Evolutionary conservation across 2,888 invertebrate species (phyloP).

Genomic region (Lepidochitona cinerea): DNA sequence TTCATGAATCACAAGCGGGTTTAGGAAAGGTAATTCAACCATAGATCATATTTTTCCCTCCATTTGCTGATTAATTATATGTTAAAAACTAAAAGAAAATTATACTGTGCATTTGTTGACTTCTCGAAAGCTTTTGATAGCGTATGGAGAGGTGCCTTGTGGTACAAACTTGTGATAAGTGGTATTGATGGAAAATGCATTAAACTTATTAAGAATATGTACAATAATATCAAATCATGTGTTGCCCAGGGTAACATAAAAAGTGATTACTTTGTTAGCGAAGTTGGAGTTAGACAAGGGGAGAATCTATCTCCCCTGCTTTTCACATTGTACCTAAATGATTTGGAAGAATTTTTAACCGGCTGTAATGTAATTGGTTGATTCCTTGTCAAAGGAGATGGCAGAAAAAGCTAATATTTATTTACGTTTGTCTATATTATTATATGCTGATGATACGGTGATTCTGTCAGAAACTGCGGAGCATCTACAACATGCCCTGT

Average conservation of each 20-base stretch:
- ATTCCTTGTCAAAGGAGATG: background rate
- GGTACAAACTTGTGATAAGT: background rate
- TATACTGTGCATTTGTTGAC: background rate
- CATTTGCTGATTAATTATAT: too few relatives aligned
- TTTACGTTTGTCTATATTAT: background rate
- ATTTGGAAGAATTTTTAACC: background rate
- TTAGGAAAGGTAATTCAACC: background rate
- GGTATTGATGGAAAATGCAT: background rate
- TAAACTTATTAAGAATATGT: background rate
- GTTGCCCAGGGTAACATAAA: background rate
- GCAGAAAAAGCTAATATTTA: background rate
- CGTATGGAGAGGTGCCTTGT: background rate
- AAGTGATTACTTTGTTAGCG: background rate
- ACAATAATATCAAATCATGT: background rate
- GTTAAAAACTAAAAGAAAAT: too few relatives aligned
- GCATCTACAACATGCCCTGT: constrained; percentile 11
- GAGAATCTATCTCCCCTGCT: background rate
- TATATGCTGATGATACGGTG: constrained; percentile 11
- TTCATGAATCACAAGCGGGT: background rate
- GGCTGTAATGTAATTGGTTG: background rate
- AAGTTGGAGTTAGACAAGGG: background rate
- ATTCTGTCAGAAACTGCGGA: background rate
- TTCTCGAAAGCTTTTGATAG: constrained; percentile 1
- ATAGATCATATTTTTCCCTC: background rate
- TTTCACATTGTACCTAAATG: background rate